A percentile compares a stretch with the other conserved stretches of the same genome.
Evolutionary conservation across 2,888 invertebrate species (phyloP).

Genomic region (Caenorhabditis imperialis): DNA sequence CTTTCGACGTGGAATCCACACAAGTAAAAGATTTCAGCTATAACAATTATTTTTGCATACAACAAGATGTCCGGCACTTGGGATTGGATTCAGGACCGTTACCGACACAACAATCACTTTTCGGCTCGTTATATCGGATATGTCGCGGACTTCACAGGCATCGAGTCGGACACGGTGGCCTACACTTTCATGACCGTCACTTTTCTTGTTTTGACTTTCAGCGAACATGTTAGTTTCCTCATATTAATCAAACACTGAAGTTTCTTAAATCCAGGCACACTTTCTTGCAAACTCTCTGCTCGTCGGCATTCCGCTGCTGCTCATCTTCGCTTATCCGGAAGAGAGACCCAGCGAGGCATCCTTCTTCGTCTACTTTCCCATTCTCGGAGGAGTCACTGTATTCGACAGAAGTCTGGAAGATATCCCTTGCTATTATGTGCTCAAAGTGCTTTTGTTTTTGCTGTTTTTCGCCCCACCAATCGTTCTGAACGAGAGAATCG

Average conservation of each 20-base stretch:
- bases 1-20: no score
- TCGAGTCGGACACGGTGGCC: constrained; percentile 5
- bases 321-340: constrained; percentile 50
- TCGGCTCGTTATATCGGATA: constrained; percentile 34
- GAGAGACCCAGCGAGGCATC: constrained; percentile 49
- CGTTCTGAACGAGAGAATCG: constrained; percentile 14
- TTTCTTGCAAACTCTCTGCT: constrained; percentile 53
- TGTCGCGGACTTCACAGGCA: constrained; percentile 19
- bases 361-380: constrained; percentile 50
- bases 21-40: no score
- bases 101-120: constrained; percentile 44
- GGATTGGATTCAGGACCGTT: constrained; percentile 19
- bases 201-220: constrained; percentile 15
- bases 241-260: not conserved
- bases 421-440: constrained; percentile 52
- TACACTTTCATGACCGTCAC: not conserved
- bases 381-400: constrained; percentile 41
- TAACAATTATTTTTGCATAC: no score
- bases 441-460: constrained; percentile 49
- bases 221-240: constrained; percentile 9
- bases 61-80: not conserved
- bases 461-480: constrained; percentile 50
- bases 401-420: constrained; percentile 52
- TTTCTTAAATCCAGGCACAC: constrained; percentile 24
- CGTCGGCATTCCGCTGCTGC: constrained; percentile 44